These are phyloP conservation scores for Amaurobius ferox DNA, from an alignment of 2,888 invertebrate genomes.

Conservation along the genomic window DNA sequence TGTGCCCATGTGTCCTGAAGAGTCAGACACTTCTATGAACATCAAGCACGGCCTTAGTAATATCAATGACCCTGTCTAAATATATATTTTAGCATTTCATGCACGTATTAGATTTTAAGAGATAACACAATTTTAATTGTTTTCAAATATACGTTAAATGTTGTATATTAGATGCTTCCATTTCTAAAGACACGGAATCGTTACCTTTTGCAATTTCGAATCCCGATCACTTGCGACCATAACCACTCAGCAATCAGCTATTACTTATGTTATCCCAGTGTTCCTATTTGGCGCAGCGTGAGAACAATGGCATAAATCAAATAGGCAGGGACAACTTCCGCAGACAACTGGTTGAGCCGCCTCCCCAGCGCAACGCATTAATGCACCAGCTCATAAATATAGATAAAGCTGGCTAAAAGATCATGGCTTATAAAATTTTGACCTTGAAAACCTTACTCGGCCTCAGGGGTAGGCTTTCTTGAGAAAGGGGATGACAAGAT, in stretches of 20 bases:
- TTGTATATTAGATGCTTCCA: too few species aligned
- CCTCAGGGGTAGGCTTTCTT: not conserved
- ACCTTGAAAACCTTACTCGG: constrained; percentile 12
- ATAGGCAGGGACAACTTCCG: constrained; percentile 9
- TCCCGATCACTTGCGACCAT: too few species aligned
- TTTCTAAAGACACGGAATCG: too few species aligned
- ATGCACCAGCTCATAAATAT: constrained; percentile 14
- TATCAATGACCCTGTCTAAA: too few species aligned
- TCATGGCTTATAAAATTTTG: constrained; percentile 16
- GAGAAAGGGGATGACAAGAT: constrained; percentile 10
- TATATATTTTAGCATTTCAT: too few species aligned
- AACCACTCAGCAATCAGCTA: constrained; percentile 1
- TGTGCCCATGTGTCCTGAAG: too few species aligned
- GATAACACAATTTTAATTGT: too few species aligned
- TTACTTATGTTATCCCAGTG: constrained; percentile 4
- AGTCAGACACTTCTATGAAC: too few species aligned
- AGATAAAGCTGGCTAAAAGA: constrained; percentile 9
- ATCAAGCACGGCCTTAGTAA: too few species aligned
- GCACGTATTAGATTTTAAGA: too few species aligned
- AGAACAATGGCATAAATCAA: constrained; percentile 3
- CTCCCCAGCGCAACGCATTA: not conserved
- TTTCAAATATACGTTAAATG: too few species aligned
- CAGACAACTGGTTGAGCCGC: constrained; percentile 3
- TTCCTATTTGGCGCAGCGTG: not conserved
- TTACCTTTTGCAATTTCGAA: too few species aligned